These are phyloP conservation scores for Cyanocitta stelleri DNA, from an alignment of 2,113 vertebrate species.

Conservation along the genomic window DNA sequence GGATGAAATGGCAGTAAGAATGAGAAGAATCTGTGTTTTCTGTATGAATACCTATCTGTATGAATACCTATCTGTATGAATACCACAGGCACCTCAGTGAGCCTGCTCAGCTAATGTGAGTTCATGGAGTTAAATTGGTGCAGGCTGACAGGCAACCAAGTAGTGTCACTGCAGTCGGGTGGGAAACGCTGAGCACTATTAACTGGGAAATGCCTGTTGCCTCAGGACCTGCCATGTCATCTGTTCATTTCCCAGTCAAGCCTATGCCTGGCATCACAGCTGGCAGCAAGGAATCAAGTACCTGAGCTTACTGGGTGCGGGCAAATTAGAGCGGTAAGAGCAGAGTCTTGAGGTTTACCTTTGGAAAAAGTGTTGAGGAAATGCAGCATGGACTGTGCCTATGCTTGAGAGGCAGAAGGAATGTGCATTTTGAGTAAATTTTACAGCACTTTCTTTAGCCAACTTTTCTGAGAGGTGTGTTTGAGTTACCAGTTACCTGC, in stretches of 20 bases:
- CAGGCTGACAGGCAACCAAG: neutral
- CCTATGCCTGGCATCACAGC: neutral
- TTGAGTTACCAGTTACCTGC: neutral
- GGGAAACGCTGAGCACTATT: neutral
- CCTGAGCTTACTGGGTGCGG: neutral
- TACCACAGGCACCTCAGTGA: neutral
- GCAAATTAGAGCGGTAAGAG: neutral
- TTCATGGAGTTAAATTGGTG: fast-evolving
- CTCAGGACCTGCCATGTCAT: neutral
- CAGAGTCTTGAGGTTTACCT: neutral
- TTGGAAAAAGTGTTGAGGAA: neutral
- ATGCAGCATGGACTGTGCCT: neutral
- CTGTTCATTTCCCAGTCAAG: neutral
- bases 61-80: neutral
- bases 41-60: neutral
- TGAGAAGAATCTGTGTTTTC: neutral
- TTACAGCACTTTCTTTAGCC: neutral
- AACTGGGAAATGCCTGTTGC: neutral
- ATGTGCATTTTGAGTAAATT: neutral
- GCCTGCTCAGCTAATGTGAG: neutral
- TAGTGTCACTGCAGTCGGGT: fast-evolving
- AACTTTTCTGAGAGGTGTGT: neutral
- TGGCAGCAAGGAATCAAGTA: neutral
- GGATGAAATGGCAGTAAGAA: neutral
- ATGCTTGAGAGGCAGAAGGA: neutral